phyloP scores from a whole-genome alignment of 2,797 vertebrate genomes.

The Strix occidentalis region DNA sequence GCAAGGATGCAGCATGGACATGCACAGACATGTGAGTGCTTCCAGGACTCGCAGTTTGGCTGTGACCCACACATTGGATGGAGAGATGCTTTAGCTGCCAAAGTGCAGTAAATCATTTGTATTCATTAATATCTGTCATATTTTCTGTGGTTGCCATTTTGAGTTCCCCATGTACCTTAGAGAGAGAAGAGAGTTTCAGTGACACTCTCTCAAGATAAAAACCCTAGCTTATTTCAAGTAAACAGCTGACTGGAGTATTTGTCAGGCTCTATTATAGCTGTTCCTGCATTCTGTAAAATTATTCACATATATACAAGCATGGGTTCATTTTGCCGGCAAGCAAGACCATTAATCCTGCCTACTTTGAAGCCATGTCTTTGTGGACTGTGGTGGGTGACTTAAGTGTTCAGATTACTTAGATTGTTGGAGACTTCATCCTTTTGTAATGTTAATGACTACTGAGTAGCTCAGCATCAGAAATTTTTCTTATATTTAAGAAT shows the following conservation, averaged over 20 bases:
- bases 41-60: not conserved
- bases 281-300: not conserved
- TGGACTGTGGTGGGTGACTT: constrained; percentile 22
- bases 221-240: not conserved
- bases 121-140: not conserved
- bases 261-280: not conserved
- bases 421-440: not conserved
- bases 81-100: not conserved
- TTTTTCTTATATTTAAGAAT: not conserved
- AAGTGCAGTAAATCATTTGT: not conserved
- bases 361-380: constrained; percentile 11
- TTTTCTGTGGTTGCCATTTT: not conserved
- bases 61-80: rapidly evolving
- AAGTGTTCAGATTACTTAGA: not conserved
- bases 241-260: not conserved
- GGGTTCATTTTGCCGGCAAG: constrained; percentile 52
- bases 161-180: not conserved
- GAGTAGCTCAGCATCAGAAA: not conserved
- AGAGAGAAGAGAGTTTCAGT: not conserved
- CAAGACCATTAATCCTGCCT: constrained; percentile 22
- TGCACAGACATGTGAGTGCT: not conserved
- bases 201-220: not conserved
- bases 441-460: constrained; percentile 28
- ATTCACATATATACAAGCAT: not conserved
- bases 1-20: not conserved